Evolutionary conservation across 2,113 vertebrate genomes (phyloP).

Genomic region (Coracopsis vasa): DNA sequence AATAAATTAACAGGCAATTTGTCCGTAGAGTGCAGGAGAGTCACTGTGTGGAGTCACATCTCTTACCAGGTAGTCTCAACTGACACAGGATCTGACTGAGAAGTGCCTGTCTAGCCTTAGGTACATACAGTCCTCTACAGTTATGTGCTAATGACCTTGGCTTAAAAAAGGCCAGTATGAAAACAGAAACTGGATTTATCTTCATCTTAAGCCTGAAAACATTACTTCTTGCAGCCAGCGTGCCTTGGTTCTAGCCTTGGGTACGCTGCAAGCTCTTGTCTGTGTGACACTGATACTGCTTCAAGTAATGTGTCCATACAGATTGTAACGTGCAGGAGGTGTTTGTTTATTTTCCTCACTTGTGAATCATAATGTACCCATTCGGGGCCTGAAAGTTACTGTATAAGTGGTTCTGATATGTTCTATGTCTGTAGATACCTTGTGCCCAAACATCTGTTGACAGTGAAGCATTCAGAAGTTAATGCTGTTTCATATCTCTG

Average conservation of each 20-base stretch:
- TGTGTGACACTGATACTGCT: background rate
- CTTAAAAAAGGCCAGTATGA: background rate
- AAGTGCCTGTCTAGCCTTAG: background rate
- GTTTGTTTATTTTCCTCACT: background rate
- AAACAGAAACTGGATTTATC: background rate
- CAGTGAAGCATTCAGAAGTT: background rate
- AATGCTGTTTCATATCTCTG: background rate
- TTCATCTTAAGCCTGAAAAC: background rate
- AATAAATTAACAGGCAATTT: background rate
- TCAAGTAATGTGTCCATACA: fast-evolving
- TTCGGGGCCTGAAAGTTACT: background rate
- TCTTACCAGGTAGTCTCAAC: background rate
- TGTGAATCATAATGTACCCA: background rate
- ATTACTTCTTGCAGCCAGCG: background rate
- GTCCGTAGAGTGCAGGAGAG: background rate
- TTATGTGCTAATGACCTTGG: background rate
- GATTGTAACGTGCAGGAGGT: background rate
- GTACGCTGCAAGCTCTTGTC: background rate
- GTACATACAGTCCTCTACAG: background rate
- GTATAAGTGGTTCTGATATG: background rate
- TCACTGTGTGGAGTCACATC: background rate
- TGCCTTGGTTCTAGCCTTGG: background rate
- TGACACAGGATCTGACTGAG: background rate
- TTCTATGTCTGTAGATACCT: background rate
- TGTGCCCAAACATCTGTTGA: background rate